Conservation (phyloP, 2,888 invertebrate species). For the Agrotis exclamationis region DNA sequence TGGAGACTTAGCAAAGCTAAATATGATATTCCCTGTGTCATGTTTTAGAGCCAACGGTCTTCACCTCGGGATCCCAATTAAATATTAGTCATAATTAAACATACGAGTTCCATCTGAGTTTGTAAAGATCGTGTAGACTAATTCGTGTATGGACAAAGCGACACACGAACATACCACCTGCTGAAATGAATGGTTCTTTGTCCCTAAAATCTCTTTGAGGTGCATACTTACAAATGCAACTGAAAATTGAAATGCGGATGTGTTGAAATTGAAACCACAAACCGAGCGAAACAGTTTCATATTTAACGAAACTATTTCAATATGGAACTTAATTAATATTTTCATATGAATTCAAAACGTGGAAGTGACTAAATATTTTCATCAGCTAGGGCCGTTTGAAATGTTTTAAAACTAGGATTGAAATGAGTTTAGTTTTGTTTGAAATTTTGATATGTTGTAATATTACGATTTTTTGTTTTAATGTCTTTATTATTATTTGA, state of each 20-base stretch:
- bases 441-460: no score
- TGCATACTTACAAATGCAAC: no score
- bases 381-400: not conserved
- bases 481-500: no score
- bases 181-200: conserved; percentile 1
- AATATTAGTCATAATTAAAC: conserved; percentile 59
- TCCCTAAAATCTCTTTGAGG: not conserved
- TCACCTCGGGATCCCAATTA: conserved; percentile 55
- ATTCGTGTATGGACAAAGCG: conserved; percentile 30
- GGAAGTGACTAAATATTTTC: not conserved
- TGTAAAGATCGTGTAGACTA: conserved; percentile 44
- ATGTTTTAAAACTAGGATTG: not conserved
- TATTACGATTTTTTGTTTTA: no score
- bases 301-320: no score
- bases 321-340: not conserved
- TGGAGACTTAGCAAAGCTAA: not conserved
- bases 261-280: not conserved
- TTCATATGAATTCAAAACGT: not conserved
- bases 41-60: conserved; percentile 23
- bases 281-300: no score
- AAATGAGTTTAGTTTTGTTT: not conserved
- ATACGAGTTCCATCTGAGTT: conserved; percentile 41
- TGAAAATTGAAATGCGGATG: not conserved
- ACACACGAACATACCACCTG: not conserved
- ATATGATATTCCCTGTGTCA: conserved; percentile 31